Evolutionary conservation across 1,140 invertebrate genomes (phyloP).

Genomic region (Drosophila micromelanica): DNA sequence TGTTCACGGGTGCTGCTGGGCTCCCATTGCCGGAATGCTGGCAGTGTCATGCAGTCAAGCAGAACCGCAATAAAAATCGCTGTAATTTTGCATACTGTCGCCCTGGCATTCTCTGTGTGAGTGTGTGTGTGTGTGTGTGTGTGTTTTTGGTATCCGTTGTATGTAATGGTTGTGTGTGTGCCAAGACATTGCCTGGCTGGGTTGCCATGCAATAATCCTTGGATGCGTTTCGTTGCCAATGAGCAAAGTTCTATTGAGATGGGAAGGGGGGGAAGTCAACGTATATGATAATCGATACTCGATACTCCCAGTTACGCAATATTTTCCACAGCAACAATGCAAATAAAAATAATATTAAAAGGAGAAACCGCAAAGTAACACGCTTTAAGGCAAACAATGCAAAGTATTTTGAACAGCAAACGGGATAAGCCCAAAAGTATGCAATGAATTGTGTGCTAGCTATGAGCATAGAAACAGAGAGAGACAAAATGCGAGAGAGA

Average conservation of each 20-base stretch:
- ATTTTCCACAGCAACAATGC: conserved; percentile 18
- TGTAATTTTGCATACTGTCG: conserved; percentile 74
- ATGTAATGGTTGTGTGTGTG: conserved; percentile 21
- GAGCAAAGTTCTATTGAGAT: conserved; percentile 5
- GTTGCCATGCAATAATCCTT: conserved; percentile 44
- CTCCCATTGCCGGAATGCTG: conserved; percentile 33
- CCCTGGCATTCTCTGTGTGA: conserved; percentile 6
- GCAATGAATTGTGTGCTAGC: conserved; percentile 12
- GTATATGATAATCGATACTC: conserved; percentile 48
- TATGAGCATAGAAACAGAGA: conserved; percentile 1
- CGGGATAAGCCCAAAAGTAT: conserved; percentile 21
- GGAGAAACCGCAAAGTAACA: conserved; percentile 6
- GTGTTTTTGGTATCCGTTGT: conserved; percentile 19
- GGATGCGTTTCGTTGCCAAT: conserved; percentile 22
- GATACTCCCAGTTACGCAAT: conserved; percentile 27
- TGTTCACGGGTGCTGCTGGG: not conserved
- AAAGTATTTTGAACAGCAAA: conserved; percentile 16
- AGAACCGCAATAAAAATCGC: conserved; percentile 76
- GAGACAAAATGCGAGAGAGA: not conserved
- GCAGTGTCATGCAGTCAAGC: conserved; percentile 59
- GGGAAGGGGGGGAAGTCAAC: conserved; percentile 3
- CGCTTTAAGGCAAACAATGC: conserved; percentile 8
- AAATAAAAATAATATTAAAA: conserved; percentile 1
- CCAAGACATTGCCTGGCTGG: conserved; percentile 34
- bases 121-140: conserved; percentile 9